Percentiles rank a stretch among this genome's conserved stretches.
Evolutionary conservation across 2,888 invertebrate genomes (phyloP).

Genomic region (Sarcophaga carnaria): DNA sequence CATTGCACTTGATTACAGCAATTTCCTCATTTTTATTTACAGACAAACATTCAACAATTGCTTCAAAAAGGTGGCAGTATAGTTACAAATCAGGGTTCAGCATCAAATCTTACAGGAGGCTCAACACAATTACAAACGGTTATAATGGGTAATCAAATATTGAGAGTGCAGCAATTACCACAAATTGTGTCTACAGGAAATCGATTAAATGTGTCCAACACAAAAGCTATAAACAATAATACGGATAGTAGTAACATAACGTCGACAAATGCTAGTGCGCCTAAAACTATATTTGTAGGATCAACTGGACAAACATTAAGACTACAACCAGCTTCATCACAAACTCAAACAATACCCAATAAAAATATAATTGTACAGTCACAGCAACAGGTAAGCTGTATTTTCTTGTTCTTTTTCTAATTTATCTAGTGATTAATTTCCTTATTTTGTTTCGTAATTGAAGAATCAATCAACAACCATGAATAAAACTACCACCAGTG

Average conservation of each 20-base stretch:
- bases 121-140: conserved; percentile 79
- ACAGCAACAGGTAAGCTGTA: conserved; percentile 64
- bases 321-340: conserved; percentile 63
- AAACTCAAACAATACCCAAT: conserved; percentile 54
- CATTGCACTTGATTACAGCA: background rate
- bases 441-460: conserved; percentile 1
- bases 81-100: conserved; percentile 41
- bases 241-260: conserved; percentile 65
- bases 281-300: conserved; percentile 64
- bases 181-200: conserved; percentile 61
- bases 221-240: conserved; percentile 59
- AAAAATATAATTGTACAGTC: conserved; percentile 65
- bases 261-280: conserved; percentile 42
- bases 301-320: conserved; percentile 60
- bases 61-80: conserved; percentile 58
- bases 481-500: conserved; percentile 65
- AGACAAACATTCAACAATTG: conserved; percentile 62
- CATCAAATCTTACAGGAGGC: conserved; percentile 57
- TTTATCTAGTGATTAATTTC: background rate
- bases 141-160: conserved; percentile 81
- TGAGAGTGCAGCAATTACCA: conserved; percentile 78
- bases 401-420: conserved; percentile 3
- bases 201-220: conserved; percentile 56
- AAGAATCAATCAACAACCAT: conserved; percentile 30
- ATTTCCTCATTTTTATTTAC: background rate